Percentiles rank a stretch among this genome's conserved stretches.
Evolutionary conservation across 2,888 invertebrate species (phyloP).

Genomic region (Leucoptera coffeella): DNA sequence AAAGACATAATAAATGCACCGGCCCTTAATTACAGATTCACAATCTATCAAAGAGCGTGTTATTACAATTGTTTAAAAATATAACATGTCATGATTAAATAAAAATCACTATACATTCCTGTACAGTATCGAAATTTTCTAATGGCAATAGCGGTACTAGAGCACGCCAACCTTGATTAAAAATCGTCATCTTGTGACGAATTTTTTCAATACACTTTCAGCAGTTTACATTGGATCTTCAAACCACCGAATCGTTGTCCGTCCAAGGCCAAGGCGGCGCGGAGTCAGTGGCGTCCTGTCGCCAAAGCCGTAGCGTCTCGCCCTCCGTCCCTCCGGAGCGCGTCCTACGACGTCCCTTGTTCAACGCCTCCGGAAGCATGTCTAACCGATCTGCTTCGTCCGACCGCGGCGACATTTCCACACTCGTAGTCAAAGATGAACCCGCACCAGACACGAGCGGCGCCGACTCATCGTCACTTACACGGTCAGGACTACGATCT

Average conservation of each 20-base stretch:
- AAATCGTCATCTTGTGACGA: no score
- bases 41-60: no score
- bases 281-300: slow-evolving; percentile 42
- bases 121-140: no score
- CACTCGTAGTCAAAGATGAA: slow-evolving; percentile 11
- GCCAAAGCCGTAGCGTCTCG: slow-evolving; percentile 34
- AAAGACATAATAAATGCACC: no score
- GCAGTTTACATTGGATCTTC: no score
- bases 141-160: no score
- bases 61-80: no score
- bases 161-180: no score
- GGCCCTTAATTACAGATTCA: no score
- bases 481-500: slow-evolving; percentile 21
- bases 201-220: no score
- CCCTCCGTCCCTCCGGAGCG: slow-evolving; percentile 10
- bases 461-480: slow-evolving; percentile 61
- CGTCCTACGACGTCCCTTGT: slow-evolving; percentile 12
- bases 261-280: slow-evolving; percentile 46
- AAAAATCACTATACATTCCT: no score
- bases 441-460: slow-evolving; percentile 55
- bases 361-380: slow-evolving; percentile 20
- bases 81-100: no score
- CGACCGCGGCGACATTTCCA: slow-evolving; percentile 33
- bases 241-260: slow-evolving; percentile 42
- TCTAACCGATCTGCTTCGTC: slow-evolving; percentile 30